Percentiles rank a stretch among this genome's conserved stretches.
These are phyloP conservation scores for Mesorhabditis spiculigera DNA, from an alignment of 2,888 invertebrate species.

Conservation along the genomic window DNA sequence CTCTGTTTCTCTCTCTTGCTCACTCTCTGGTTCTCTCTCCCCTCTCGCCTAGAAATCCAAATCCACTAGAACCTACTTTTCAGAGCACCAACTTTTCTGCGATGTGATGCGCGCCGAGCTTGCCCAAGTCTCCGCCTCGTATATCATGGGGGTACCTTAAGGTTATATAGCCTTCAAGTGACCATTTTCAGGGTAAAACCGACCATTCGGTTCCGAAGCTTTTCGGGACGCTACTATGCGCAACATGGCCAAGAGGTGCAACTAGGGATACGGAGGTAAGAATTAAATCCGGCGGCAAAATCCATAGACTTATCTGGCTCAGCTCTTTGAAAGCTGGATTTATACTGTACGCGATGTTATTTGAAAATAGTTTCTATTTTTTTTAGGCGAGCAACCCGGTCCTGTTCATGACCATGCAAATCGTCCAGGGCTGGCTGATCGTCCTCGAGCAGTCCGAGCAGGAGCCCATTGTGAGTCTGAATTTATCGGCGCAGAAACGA, in stretches of 20 bases:
- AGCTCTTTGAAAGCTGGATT: no score
- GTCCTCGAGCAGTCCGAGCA: slow-evolving; percentile 19
- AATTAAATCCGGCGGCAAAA: no score
- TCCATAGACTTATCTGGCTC: no score
- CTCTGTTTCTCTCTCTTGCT: no score
- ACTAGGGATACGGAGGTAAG: slow-evolving; percentile 10
- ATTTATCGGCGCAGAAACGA: no score
- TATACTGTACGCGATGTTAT: no score
- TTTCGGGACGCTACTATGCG: slow-evolving; percentile 25
- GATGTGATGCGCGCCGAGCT: slow-evolving; percentile 20
- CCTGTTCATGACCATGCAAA: slow-evolving; percentile 23
- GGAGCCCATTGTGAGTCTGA: neutral
- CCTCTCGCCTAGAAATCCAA: neutral
- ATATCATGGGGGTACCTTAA: slow-evolving; percentile 17
- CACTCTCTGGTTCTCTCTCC: no score
- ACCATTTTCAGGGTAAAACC: slow-evolving; percentile 9
- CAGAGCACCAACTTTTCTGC: slow-evolving; percentile 21
- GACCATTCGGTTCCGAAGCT: slow-evolving; percentile 20
- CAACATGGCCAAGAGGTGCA: slow-evolving; percentile 25
- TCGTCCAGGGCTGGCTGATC: slow-evolving; percentile 38
- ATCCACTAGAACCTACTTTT: slow-evolving; percentile 1
- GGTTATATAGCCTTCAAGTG: neutral
- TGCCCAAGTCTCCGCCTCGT: slow-evolving; percentile 15
- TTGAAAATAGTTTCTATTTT: neutral
- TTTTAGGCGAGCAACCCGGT: slow-evolving; percentile 32